These are phyloP conservation scores for Eubucco bourcierii DNA, from an alignment of 2,113 vertebrate genomes.

Conservation along the genomic window DNA sequence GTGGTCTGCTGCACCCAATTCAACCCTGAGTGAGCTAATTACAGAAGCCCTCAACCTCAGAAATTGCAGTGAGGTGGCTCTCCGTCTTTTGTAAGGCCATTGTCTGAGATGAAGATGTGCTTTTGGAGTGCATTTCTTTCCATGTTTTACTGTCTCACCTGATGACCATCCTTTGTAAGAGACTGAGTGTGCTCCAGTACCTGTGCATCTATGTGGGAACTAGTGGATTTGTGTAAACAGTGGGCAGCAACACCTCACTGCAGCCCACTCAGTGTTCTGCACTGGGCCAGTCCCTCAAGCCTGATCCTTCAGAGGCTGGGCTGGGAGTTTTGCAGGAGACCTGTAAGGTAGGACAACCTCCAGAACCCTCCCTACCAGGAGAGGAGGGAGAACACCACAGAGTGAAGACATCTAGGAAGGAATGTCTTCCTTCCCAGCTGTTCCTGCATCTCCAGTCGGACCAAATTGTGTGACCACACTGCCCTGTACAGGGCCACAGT, in stretches of 20 bases:
- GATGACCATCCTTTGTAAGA: not conserved
- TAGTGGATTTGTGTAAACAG: not conserved
- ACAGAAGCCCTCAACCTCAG: not conserved
- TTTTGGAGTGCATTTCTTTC: not conserved
- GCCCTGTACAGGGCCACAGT: not conserved
- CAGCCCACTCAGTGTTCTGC: not conserved
- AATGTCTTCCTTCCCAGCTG: not conserved
- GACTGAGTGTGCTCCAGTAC: not conserved
- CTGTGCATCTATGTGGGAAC: not conserved
- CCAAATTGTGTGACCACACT: rapidly evolving
- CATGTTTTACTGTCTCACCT: not conserved
- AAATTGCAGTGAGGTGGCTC: not conserved
- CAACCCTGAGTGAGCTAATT: not conserved
- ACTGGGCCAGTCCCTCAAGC: not conserved
- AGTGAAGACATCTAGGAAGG: not conserved
- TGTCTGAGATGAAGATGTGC: rapidly evolving
- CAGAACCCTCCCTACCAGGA: not conserved
- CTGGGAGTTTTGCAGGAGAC: rapidly evolving
- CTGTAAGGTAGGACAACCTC: not conserved
- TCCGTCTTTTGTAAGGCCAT: not conserved
- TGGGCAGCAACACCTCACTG: not conserved
- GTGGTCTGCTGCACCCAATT: not conserved
- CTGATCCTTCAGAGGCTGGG: not conserved
- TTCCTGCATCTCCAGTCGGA: not conserved
- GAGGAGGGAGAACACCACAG: not conserved